phyloP scores from a whole-genome alignment of 2,888 invertebrate species.

The Gandaritis pyraliata region DNA sequence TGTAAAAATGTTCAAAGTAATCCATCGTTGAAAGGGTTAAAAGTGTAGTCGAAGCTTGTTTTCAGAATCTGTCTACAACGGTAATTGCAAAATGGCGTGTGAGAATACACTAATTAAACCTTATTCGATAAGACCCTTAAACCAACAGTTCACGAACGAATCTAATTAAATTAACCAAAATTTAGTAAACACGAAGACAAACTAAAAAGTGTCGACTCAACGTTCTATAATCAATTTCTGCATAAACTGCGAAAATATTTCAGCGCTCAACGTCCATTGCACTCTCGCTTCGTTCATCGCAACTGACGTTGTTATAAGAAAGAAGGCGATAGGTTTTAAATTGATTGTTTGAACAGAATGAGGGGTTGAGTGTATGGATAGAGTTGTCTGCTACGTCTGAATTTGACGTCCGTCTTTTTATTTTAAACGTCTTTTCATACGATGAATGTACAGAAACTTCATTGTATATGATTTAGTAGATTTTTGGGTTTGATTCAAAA shows the following conservation, averaged over 20 bases:
- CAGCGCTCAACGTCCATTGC: slow-evolving; percentile 30
- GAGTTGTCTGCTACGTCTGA: neutral
- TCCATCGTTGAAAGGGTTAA: slow-evolving; percentile 1
- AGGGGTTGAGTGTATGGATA: slow-evolving; percentile 17
- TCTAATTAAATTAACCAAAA: slow-evolving; percentile 43
- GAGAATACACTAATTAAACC: slow-evolving; percentile 10
- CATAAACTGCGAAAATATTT: slow-evolving; percentile 39
- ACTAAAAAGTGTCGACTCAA: slow-evolving; percentile 70
- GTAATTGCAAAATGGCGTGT: slow-evolving; percentile 19
- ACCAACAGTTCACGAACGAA: slow-evolving; percentile 15
- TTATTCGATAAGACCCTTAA: slow-evolving; percentile 1
- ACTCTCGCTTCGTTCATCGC: slow-evolving; percentile 24
- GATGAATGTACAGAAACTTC: too few relatives aligned
- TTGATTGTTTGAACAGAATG: slow-evolving; percentile 32
- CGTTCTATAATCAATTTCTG: slow-evolving; percentile 71
- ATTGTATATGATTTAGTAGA: too few relatives aligned
- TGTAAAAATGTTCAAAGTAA: neutral
- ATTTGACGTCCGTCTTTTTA: slow-evolving; percentile 7
- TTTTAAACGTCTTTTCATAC: neutral
- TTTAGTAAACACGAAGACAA: slow-evolving; percentile 60
- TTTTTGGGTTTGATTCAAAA: too few relatives aligned
- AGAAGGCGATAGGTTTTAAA: slow-evolving; percentile 31
- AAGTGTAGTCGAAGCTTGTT: neutral
- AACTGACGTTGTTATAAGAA: slow-evolving; percentile 27
- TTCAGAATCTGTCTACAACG: neutral